Conservation (phyloP, 1,140 invertebrate species). For the Pygmarrhopalites habei region DNA sequence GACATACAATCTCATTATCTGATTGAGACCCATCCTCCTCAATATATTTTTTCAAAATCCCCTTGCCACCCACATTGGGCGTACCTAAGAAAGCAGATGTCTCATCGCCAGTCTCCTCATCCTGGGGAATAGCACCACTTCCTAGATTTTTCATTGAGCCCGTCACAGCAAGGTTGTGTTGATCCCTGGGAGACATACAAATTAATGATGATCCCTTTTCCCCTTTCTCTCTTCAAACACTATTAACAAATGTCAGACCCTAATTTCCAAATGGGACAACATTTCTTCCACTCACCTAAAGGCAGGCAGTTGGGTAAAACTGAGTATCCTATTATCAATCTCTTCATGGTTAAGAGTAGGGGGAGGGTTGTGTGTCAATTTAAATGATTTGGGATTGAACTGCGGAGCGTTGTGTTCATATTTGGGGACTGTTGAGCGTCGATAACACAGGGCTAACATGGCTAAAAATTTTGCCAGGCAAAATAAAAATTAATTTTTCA, state of each 20-base stretch:
- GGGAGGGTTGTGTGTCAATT: conserved; percentile 17
- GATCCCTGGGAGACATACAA: conserved; percentile 26
- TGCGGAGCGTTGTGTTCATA: conserved; percentile 28
- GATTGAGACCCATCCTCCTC: conserved; percentile 60
- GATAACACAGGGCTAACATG: conserved; percentile 97
- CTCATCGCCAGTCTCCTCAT: conserved; percentile 39
- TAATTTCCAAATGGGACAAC: too few relatives aligned
- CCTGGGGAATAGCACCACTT: conserved; percentile 16
- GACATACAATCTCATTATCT: too few relatives aligned
- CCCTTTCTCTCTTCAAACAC: too few relatives aligned
- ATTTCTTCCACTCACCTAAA: conserved; percentile 28
- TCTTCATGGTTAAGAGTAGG: conserved; percentile 28
- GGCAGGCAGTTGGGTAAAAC: conserved; percentile 38
- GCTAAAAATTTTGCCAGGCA: too few relatives aligned
- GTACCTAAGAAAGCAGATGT: conserved; percentile 39
- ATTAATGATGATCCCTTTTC: too few relatives aligned
- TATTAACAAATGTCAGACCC: background rate
- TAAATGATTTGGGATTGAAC: conserved; percentile 38
- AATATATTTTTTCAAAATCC: conserved; percentile 81
- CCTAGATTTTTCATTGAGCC: conserved; percentile 39
- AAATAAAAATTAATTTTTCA: too few relatives aligned
- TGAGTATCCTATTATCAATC: conserved; percentile 39
- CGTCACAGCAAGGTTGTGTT: conserved; percentile 37
- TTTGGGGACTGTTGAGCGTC: conserved; percentile 38
- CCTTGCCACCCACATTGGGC: conserved; percentile 58